A percentile compares a stretch with the other conserved stretches of the same genome.
Conservation (phyloP, 2,888 invertebrate genomes). For the Cryptocheilus praepositus region DNA sequence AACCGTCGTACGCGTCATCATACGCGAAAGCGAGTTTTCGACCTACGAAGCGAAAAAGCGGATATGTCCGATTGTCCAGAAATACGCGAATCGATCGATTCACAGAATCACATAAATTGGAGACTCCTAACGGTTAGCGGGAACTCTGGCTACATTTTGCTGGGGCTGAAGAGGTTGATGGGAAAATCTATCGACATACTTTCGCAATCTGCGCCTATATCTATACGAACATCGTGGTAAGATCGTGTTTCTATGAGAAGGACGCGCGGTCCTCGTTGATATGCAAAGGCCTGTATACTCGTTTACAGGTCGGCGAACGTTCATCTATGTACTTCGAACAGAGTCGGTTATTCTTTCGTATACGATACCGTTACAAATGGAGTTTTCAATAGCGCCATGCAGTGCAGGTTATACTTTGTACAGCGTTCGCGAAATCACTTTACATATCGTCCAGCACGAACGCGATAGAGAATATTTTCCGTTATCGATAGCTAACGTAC, state of each 20-base stretch:
- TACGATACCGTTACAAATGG: background rate
- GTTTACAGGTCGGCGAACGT: constrained; percentile 16
- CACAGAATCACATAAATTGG: no score
- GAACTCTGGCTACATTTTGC: no score
- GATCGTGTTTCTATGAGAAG: background rate
- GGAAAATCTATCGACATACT: no score
- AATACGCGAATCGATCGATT: no score
- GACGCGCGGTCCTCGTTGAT: constrained; percentile 10
- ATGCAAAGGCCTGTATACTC: constrained; percentile 13
- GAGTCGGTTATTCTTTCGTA: constrained; percentile 30
- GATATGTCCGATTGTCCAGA: no score
- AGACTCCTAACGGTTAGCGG: no score
- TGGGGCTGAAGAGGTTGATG: no score
- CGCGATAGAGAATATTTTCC: no score
- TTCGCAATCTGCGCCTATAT: background rate
- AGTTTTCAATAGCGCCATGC: constrained; percentile 26
- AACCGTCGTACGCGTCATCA: no score
- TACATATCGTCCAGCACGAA: background rate
- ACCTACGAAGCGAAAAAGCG: no score
- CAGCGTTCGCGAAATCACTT: constrained; percentile 6
- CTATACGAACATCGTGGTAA: background rate
- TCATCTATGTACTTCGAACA: constrained; percentile 19
- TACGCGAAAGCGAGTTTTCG: no score
- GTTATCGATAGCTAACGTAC: no score
- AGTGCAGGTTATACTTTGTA: constrained; percentile 31